phyloP scores from a whole-genome alignment of 2,888 invertebrate species.

The Hirtodrosophila histrioides region DNA sequence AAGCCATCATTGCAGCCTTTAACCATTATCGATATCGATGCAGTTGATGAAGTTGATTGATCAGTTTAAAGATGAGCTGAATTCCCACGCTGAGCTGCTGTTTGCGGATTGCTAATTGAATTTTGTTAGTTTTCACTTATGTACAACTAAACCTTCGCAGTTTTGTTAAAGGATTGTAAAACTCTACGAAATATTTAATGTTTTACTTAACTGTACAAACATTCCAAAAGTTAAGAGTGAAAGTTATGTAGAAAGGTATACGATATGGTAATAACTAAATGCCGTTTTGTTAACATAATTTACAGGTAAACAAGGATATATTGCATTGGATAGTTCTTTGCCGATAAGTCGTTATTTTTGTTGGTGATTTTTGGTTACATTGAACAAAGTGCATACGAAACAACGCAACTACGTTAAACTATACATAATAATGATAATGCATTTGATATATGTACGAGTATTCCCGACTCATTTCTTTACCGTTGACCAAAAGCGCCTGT shows the following conservation, averaged over 20 bases:
- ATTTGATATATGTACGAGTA: slow-evolving; percentile 4
- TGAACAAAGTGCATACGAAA: slow-evolving; percentile 56
- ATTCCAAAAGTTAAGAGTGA: slow-evolving; percentile 73
- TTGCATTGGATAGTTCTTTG: slow-evolving; percentile 42
- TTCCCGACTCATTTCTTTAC: slow-evolving; percentile 85
- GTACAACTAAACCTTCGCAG: slow-evolving; percentile 78
- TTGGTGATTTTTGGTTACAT: slow-evolving; percentile 34
- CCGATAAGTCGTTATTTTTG: slow-evolving; percentile 18
- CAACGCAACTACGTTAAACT: slow-evolving; percentile 73
- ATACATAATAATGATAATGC: slow-evolving; percentile 43
- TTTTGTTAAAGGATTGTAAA: slow-evolving; percentile 67
- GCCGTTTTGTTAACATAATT: slow-evolving; percentile 38
- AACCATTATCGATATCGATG: slow-evolving; percentile 2
- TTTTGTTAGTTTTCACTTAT: slow-evolving; percentile 37
- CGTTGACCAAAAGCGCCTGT: slow-evolving; percentile 90
- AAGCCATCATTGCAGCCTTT: slow-evolving; percentile 1
- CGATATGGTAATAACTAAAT: slow-evolving; percentile 36
- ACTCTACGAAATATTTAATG: slow-evolving; percentile 46
- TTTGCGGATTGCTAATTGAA: slow-evolving; percentile 39
- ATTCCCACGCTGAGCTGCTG: slow-evolving; percentile 56
- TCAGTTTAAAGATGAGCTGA: not conserved
- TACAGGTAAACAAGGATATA: slow-evolving; percentile 47
- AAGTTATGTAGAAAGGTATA: slow-evolving; percentile 42
- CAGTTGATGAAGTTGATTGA: not conserved
- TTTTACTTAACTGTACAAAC: slow-evolving; percentile 65